Conservation (phyloP, 2,888 invertebrate genomes). For the Cheiracanthium punctorium region DNA sequence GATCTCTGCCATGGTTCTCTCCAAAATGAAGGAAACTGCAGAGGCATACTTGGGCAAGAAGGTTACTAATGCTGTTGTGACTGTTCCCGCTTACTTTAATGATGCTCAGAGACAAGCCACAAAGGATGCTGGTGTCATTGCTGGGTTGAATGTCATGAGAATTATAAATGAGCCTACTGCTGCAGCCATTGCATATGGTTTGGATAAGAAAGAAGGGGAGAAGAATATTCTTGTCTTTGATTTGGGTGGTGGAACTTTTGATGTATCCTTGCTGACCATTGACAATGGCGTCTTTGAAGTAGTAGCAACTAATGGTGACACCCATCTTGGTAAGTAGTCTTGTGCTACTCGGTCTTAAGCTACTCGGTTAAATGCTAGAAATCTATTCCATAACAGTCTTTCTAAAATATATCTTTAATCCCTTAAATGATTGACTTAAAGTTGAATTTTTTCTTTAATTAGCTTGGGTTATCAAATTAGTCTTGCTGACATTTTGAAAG, state of each 20-base stretch:
- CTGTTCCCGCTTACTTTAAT: constrained; percentile 99
- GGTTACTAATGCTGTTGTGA: constrained; percentile 91
- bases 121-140: constrained; percentile 97
- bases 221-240: constrained; percentile 99
- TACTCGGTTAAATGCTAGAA: too few relatives aligned
- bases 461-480: too few relatives aligned
- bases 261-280: constrained; percentile 97
- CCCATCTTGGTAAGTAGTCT: constrained; percentile 84
- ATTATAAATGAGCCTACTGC: constrained; percentile 99
- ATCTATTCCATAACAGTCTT: too few relatives aligned
- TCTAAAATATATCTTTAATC: too few relatives aligned
- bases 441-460: too few relatives aligned
- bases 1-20: constrained; percentile 98
- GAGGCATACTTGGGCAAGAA: constrained; percentile 98
- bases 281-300: constrained; percentile 98
- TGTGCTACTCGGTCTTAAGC: too few relatives aligned
- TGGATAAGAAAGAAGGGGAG: constrained; percentile 97
- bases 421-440: too few relatives aligned
- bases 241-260: constrained; percentile 99
- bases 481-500: too few relatives aligned
- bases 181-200: constrained; percentile 96
- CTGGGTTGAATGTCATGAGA: constrained; percentile 92
- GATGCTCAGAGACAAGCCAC: constrained; percentile 99
- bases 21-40: constrained; percentile 98
- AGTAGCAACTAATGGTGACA: constrained; percentile 94